Evolutionary conservation across 2,797 vertebrate species (phyloP).

Genomic region (Gadopsis bispinosus): DNA sequence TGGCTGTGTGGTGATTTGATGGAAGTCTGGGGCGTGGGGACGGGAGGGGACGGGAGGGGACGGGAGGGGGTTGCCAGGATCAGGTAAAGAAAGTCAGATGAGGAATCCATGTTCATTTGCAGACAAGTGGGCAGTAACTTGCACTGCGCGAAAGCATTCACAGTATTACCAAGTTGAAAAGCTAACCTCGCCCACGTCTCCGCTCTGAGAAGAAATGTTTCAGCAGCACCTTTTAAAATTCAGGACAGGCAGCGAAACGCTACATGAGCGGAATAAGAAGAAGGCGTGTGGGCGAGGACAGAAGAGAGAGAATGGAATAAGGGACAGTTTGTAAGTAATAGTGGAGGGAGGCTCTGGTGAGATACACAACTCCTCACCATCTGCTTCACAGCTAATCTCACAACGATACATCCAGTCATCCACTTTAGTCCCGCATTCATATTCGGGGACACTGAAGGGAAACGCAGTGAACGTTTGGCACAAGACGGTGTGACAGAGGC

Average conservation of each 20-base stretch:
- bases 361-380: slow-evolving; percentile 11
- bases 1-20: background rate
- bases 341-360: slow-evolving; percentile 10
- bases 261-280: slow-evolving; percentile 38
- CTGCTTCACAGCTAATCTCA: slow-evolving; percentile 11
- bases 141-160: background rate
- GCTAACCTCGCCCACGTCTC: background rate
- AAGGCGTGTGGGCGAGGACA: slow-evolving; percentile 7
- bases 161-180: slow-evolving; percentile 6
- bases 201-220: slow-evolving; percentile 18
- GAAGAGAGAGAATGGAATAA: slow-evolving; percentile 15
- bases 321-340: slow-evolving; percentile 20
- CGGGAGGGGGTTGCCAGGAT: background rate
- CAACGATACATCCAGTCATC: background rate
- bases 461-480: slow-evolving; percentile 2
- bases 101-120: background rate
- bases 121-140: background rate
- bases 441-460: background rate
- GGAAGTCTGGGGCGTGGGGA: background rate
- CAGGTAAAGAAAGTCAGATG: background rate
- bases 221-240: slow-evolving; percentile 43
- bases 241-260: slow-evolving; percentile 26
- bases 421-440: slow-evolving; percentile 2
- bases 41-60: too few species aligned
- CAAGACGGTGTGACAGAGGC: background rate